Evolutionary conservation across 2,797 vertebrate species (phyloP), one percentile per base, ranked within the genome.

Genomic region (Notamacropus eugenii): DNA sequence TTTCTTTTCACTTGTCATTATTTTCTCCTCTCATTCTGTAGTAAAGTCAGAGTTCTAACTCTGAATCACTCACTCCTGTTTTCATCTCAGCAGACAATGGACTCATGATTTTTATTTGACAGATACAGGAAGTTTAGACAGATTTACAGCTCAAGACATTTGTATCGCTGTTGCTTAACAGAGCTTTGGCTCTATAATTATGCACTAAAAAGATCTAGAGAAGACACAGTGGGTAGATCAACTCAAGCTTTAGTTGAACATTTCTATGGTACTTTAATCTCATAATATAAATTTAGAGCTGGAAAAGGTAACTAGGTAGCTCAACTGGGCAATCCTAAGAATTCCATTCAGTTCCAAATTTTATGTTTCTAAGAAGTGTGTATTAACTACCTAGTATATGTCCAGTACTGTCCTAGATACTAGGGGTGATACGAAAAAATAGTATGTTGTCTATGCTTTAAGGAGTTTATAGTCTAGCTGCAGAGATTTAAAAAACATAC

Each of bases 11-110:
- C 46, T 52, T 94, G 58, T 31, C 57, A 58, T 91, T 56, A 56
- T 90, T 92, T 90, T 91, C 67, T 95, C 54, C 93, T 94, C 93
- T 93, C 90, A 92, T 82, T 40, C 27, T 22, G 0, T 6, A 55
- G 3, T 50, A 34, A 94, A 93, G 8, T 58, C 40, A 10, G 52
- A 54, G 29, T 22, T 28, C 59, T 2, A 22, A 54, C 27, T 0
- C 2, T 16, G 46, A 90, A 31, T 92, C 55, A 55, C 31, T 87
- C 34, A 57, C 31, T 91, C 22, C 52, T 55, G 58, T 54, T 96
- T 95, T 93, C 59, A 16, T 94, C 62, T 87, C 90, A 29, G 54
- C 91, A 58, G 54, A 54, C 54, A 10, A 6, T 9, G 6, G 67
- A 52, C 6, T 22, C 74, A n/a, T 91, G n/a, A 91, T 90, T 93